Evolutionary conservation across 1,140 invertebrate genomes (phyloP), one percentile per base, ranked within the genome.

Genomic region (Euura saliciscinereae): DNA sequence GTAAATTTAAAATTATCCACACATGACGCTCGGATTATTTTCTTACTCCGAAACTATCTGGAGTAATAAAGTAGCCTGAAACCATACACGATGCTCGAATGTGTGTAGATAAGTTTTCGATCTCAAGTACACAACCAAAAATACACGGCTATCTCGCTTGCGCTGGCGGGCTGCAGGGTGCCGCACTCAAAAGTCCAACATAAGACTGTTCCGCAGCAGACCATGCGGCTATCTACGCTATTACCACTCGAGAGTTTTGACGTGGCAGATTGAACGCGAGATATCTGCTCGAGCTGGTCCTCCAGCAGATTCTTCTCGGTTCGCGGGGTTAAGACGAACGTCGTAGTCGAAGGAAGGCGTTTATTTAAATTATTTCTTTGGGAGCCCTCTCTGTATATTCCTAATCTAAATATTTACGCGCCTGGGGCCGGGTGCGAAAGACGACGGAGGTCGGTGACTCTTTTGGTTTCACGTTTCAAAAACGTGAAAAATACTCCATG

Each of bases 401-500:
- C 51, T 59, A 59, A 59, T 59, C 51, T 59, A 59, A 59, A 59
- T 59, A 59, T 59, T 59, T 59, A 59, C 51, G 51, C 51, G 51
- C 51, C 51, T 6, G 51, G 51, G 3, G 5, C 51, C 13, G 51
- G 28, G 51, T n/a, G 51, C 6, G 2, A 59, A 59, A 59, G 51
- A 59, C 51, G 51, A 59, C 13, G 0, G 51, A 59, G 51, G 51
- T 59, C 51, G 13, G 8, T 6, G 51, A 59, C 51, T 59, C 51
- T 8, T 11, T n/a, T 8, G 51, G 51, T 8, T n/a, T 59, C 51
- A n/a, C 51, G 5, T 51, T 11, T 51, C 51, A 59, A n/a, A 59
- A 6, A 59, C 13, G 3, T 59, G 51, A 59, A n/a, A 59, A 11
- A 59, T 8, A 3, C 6, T 59, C 51, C 6, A 59, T 6, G 51